A percentile compares a stretch with the other conserved stretches of the same genome.
Evolutionary conservation across 2,888 invertebrate genomes (phyloP).

Genomic region (Epistrophe grossulariae): DNA sequence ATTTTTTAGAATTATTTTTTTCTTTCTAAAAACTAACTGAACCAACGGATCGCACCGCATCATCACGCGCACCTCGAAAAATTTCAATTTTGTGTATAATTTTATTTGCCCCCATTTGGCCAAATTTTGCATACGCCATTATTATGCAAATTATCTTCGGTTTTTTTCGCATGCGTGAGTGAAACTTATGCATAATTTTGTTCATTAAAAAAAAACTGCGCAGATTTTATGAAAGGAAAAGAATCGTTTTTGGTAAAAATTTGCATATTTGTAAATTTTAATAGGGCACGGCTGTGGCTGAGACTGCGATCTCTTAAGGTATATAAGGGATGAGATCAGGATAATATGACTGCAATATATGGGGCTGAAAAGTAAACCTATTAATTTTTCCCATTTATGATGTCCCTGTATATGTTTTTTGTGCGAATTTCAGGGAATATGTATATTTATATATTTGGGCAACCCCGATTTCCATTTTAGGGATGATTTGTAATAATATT

Average conservation of each 20-base stretch:
- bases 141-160: constrained; percentile 47
- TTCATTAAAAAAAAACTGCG: neutral
- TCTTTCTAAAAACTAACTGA: neutral
- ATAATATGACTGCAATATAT: neutral
- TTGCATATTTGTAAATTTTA: constrained; percentile 20
- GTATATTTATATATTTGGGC: neutral
- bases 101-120: constrained; percentile 48
- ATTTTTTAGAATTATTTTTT: neutral
- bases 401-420: neutral
- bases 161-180: constrained; percentile 49
- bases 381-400: neutral
- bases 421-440: neutral
- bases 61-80: neutral
- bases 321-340: neutral
- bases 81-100: neutral
- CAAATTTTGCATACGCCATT: constrained; percentile 38
- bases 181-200: neutral
- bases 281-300: neutral
- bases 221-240: neutral
- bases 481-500: neutral
- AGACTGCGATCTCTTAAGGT: neutral
- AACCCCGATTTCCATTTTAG: neutral
- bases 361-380: neutral
- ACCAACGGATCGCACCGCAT: neutral
- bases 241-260: constrained; percentile 1